A percentile compares a stretch with the other conserved stretches of the same genome.
These are phyloP conservation scores for Blennius ocellaris DNA, from an alignment of 2,113 vertebrate genomes.

Conservation along the genomic window DNA sequence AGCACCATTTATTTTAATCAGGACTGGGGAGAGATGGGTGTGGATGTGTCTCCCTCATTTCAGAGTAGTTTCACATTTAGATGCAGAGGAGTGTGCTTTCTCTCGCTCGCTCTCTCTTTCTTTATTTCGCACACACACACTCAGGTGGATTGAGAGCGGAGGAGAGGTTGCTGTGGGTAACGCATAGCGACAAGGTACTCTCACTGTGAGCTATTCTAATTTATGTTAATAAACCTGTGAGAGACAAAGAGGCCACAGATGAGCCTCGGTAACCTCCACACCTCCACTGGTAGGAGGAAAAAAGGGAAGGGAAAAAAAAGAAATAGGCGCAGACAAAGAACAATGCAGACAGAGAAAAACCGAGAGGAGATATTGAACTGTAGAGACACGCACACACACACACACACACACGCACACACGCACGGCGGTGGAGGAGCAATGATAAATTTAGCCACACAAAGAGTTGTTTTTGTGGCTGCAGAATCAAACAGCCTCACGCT, in stretches of 20 bases:
- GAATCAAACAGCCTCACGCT: slow-evolving; percentile 77
- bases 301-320: no score
- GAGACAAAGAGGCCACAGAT: slow-evolving; percentile 84
- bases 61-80: slow-evolving; percentile 80
- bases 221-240: slow-evolving; percentile 86
- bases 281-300: slow-evolving; percentile 61
- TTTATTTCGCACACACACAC: slow-evolving; percentile 55
- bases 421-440: slow-evolving; percentile 62
- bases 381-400: slow-evolving; percentile 70
- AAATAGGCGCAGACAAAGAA: slow-evolving; percentile 71
- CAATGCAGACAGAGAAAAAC: slow-evolving; percentile 51
- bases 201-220: slow-evolving; percentile 84
- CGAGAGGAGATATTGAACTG: slow-evolving; percentile 68
- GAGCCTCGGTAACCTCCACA: slow-evolving; percentile 80
- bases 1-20: slow-evolving; percentile 86
- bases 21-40: slow-evolving; percentile 80
- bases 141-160: slow-evolving; percentile 78
- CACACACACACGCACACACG: no score
- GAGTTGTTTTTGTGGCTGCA: slow-evolving; percentile 75
- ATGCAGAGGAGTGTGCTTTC: slow-evolving; percentile 69
- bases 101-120: slow-evolving; percentile 31
- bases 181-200: slow-evolving; percentile 81
- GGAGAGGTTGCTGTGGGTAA: slow-evolving; percentile 84
- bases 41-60: slow-evolving; percentile 80
- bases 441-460: slow-evolving; percentile 81